Conservation (phyloP, 2,888 invertebrate genomes). For the Strigamia crassipes region DNA sequence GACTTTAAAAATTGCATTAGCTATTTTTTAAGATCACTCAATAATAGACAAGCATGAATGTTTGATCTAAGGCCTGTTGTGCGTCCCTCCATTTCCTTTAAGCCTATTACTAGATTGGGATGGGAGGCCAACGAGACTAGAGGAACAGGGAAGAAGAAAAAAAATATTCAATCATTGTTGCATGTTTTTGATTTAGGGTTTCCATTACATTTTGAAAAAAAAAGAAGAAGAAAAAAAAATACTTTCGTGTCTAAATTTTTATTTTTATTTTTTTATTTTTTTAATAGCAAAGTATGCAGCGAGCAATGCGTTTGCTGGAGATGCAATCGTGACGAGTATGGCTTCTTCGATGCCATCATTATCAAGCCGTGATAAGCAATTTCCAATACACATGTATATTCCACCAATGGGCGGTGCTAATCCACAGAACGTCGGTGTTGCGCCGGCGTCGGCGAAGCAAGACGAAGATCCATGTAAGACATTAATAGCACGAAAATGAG, state of each 20-base stretch:
- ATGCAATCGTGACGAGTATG: slow-evolving; percentile 22
- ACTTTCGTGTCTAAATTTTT: too few species aligned
- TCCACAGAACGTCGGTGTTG: neutral
- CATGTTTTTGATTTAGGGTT: neutral
- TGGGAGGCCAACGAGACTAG: neutral
- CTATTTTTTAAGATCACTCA: slow-evolving; percentile 32
- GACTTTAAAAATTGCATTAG: slow-evolving; percentile 21
- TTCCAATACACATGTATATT: slow-evolving; percentile 50
- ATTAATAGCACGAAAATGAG: neutral
- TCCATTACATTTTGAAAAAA: neutral
- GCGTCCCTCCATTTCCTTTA: slow-evolving; percentile 6
- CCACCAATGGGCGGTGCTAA: slow-evolving; percentile 44
- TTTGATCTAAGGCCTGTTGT: slow-evolving; percentile 38
- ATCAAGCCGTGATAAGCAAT: slow-evolving; percentile 48
- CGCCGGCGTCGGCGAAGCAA: slow-evolving; percentile 24
- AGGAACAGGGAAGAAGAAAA: neutral
- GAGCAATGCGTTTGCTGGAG: neutral
- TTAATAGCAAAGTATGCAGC: slow-evolving; percentile 18
- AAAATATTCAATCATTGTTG: neutral
- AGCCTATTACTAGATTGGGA: slow-evolving; percentile 38
- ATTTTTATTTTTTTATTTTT: neutral
- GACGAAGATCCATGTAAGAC: slow-evolving; percentile 42
- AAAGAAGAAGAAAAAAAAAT: too few species aligned
- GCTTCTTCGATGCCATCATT: slow-evolving; percentile 35
- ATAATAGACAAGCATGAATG: slow-evolving; percentile 38